phyloP scores from a whole-genome alignment of 2,797 vertebrate genomes.

The Peromyscus aztecus region DNA sequence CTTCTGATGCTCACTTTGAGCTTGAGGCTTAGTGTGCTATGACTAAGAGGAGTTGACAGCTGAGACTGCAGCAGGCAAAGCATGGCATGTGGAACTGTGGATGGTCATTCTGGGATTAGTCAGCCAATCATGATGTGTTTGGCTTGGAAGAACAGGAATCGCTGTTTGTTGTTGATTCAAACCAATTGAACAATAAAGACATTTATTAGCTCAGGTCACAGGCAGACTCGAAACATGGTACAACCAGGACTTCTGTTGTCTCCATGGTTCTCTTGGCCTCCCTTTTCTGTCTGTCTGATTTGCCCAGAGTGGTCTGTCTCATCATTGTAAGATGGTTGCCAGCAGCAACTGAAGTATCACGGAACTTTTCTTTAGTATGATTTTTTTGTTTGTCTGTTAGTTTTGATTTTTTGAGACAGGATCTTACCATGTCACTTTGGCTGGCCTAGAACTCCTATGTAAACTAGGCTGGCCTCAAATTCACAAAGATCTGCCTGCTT shows the following conservation, averaged over 20 bases:
- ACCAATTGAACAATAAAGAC: neutral
- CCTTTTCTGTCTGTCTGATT: neutral
- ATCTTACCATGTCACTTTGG: neutral
- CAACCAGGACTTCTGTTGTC: neutral
- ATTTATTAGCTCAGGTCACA: constrained; percentile 12
- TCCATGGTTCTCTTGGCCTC: neutral
- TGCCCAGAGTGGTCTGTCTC: neutral
- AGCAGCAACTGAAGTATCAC: neutral
- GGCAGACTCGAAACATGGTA: neutral
- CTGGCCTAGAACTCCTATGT: neutral
- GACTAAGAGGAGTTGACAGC: constrained; percentile 2
- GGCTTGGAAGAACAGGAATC: neutral
- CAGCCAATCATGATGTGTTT: neutral
- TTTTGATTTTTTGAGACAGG: neutral
- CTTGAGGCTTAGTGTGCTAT: neutral
- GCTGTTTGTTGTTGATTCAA: neutral
- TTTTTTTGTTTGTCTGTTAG: neutral
- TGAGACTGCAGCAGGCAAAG: neutral
- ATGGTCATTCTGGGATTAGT: neutral
- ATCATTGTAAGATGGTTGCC: neutral
- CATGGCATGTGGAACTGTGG: neutral
- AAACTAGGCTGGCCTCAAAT: neutral
- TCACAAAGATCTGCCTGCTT: neutral
- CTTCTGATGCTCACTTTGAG: neutral
- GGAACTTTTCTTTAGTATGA: constrained; percentile 10